phyloP scores from a whole-genome alignment of 2,888 invertebrate species.

The Hofmannophila pseudospretella region DNA sequence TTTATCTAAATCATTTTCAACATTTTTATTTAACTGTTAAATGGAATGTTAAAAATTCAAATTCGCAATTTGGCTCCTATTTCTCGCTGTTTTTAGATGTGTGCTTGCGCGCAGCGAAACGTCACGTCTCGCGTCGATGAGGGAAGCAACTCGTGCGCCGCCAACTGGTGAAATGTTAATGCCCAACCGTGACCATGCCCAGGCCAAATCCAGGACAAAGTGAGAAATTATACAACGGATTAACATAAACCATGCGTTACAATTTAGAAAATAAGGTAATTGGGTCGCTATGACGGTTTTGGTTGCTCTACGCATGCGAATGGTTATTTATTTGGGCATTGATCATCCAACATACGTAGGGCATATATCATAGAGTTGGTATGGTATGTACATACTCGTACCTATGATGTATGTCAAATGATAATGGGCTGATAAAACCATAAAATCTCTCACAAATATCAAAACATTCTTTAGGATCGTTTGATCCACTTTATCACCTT shows the following conservation, averaged over 20 bases:
- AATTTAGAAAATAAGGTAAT: constrained; percentile 6
- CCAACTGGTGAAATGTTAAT: constrained; percentile 9
- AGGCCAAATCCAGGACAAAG: constrained; percentile 9
- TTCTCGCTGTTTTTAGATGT: not conserved
- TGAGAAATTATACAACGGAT: constrained; percentile 9
- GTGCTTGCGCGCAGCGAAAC: constrained; percentile 1
- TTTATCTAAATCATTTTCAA: not conserved
- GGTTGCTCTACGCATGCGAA: not conserved
- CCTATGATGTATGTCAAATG: no score
- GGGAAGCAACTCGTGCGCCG: not conserved
- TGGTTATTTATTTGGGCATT: not conserved
- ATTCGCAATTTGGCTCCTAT: constrained; percentile 1
- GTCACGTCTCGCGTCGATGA: constrained; percentile 1
- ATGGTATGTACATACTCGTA: no score
- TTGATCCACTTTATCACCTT: no score
- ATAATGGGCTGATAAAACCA: no score
- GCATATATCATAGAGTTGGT: no score
- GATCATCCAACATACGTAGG: no score
- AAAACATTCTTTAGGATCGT: no score
- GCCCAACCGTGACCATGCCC: constrained; percentile 9
- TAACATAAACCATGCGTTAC: constrained; percentile 9
- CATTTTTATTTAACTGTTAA: no score
- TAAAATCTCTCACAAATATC: no score
- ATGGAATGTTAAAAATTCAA: not conserved
- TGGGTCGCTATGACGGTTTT: constrained; percentile 4